Evolutionary conservation across 2,888 invertebrate species (phyloP).

Genomic region (Catocala nupta): DNA sequence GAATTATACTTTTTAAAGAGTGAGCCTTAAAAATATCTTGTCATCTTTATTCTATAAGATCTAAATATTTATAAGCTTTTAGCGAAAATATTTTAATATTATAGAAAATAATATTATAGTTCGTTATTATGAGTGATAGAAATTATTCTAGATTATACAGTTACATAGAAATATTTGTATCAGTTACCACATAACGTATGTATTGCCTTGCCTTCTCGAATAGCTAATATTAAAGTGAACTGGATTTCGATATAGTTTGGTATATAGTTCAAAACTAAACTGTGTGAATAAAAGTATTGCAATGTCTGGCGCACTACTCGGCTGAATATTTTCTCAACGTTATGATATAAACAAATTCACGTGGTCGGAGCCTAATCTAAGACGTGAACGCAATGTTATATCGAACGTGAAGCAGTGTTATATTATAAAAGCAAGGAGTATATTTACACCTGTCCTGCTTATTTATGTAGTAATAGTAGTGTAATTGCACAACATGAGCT

Average conservation of each 20-base stretch:
- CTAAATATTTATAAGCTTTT: too few species aligned
- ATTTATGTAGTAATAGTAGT: too few species aligned
- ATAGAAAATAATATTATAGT: too few species aligned
- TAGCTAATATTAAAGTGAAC: slow-evolving; percentile 16
- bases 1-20: too few species aligned
- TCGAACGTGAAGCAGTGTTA: too few species aligned
- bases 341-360: slow-evolving; percentile 44
- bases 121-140: too few species aligned
- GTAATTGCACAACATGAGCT: too few species aligned
- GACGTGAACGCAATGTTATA: background rate
- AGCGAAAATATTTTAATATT: too few species aligned
- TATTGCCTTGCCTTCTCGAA: background rate
- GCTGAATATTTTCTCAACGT: slow-evolving; percentile 43
- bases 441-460: too few species aligned
- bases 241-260: slow-evolving; percentile 32
- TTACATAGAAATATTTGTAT: background rate
- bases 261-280: slow-evolving; percentile 29
- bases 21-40: too few species aligned
- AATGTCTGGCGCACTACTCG: slow-evolving; percentile 42
- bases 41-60: too few species aligned
- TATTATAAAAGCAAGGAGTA: too few species aligned
- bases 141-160: background rate
- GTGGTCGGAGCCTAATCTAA: slow-evolving; percentile 15
- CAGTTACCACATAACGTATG: background rate
- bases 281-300: slow-evolving; percentile 26